Percentiles rank a stretch among this genome's conserved stretches.
Evolutionary conservation across 2,888 invertebrate species (phyloP).

Genomic region (Podabrus alpinus): DNA sequence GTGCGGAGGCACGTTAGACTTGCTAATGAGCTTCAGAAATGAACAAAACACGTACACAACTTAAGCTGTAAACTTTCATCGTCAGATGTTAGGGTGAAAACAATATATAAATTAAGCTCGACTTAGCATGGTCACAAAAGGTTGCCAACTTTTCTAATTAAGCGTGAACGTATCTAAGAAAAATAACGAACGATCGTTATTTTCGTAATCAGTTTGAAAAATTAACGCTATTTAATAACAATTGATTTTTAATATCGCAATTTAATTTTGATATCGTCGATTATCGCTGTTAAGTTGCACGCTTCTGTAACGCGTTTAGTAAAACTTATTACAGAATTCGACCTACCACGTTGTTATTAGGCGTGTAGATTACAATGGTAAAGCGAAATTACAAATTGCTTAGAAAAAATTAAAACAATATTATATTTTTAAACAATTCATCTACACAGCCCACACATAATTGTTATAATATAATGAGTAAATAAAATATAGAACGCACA

Average conservation of each 20-base stretch:
- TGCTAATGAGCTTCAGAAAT: constrained; percentile 27
- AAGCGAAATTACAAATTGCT: not conserved
- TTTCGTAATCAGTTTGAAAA: not conserved
- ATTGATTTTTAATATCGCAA: not conserved
- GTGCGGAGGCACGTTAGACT: constrained; percentile 26
- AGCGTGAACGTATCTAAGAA: not conserved
- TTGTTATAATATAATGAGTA: not conserved
- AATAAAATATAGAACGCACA: not conserved
- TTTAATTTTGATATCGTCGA: not conserved
- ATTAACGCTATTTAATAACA: not conserved
- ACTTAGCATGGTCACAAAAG: constrained; percentile 18
- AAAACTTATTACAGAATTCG: not conserved
- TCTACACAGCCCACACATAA: not conserved
- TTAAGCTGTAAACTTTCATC: constrained; percentile 26
- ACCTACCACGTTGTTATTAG: not conserved
- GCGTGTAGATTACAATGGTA: not conserved
- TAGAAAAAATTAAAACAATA: not conserved
- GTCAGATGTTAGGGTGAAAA: constrained; percentile 18
- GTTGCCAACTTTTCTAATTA: constrained; percentile 16
- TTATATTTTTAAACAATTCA: not conserved
- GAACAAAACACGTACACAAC: constrained; percentile 20
- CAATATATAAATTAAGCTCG: constrained; percentile 30
- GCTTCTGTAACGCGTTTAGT: not conserved
- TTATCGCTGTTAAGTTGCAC: not conserved
- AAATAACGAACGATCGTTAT: not conserved